phyloP scores from a whole-genome alignment of 2,113 vertebrate genomes.

The Pelvicachromis taeniatus region DNA sequence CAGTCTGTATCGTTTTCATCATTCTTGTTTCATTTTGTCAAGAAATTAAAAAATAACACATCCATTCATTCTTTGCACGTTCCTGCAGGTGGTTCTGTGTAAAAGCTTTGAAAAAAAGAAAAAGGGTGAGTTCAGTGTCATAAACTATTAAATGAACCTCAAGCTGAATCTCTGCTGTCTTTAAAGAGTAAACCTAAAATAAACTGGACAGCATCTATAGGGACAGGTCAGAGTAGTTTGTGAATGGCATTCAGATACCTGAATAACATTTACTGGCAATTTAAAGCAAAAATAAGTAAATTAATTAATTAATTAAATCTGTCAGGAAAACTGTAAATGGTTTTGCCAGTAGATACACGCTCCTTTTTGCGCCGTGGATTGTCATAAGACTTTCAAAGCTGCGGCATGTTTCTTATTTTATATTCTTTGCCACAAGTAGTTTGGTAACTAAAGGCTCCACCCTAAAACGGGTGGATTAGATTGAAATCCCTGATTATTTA shows the following conservation, averaged over 20 bases:
- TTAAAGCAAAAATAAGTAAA: too few species aligned
- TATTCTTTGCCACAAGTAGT: background rate
- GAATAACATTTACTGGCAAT: background rate
- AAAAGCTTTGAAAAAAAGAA: background rate
- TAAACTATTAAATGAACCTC: background rate
- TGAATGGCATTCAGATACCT: too few species aligned
- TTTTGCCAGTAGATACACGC: too few species aligned
- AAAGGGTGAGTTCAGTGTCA: background rate
- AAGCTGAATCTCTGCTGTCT: background rate
- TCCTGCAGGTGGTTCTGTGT: background rate
- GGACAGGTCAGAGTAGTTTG: too few species aligned
- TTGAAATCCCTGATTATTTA: too few species aligned
- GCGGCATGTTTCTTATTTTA: rapidly evolving
- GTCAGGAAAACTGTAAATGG: too few species aligned
- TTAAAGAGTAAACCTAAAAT: background rate
- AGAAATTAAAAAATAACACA: background rate
- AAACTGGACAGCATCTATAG: background rate
- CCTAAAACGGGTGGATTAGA: too few species aligned
- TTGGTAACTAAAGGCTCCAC: too few species aligned
- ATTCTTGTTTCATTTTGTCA: background rate
- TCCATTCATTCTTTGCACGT: background rate
- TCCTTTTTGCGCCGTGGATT: too few species aligned
- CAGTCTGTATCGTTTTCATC: background rate
- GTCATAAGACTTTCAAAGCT: background rate
- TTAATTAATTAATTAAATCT: too few species aligned